Base-by-base conservation (phyloP, 2,797 vertebrate species). In the Schizopygopsis pylzovi region DNA sequence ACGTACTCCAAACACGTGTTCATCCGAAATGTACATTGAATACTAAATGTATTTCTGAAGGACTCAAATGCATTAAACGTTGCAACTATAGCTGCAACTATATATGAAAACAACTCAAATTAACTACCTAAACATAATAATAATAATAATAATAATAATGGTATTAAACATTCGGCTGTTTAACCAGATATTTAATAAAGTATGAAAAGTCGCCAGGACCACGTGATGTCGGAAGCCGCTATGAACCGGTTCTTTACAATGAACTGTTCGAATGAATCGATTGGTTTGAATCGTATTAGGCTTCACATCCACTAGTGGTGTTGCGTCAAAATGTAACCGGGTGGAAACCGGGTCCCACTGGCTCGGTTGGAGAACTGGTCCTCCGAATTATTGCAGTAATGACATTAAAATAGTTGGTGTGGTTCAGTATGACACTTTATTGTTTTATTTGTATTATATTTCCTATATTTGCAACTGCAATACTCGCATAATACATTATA, bases 271-370 rank as follows among this genome's bases (percentile, higher is more conserved):
- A 81, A 52, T 2, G 61, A 81, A 68, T 52, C 63, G 45, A 37
- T 49, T 67, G 25, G 1, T 1, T 1, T 0, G 12, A 43, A 43
- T 45, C 4, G 12, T 25, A 7, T 45, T 22, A 33, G 71, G 28
- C 73, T 54, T 56, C 49, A 54, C 4, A 15, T 6, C n/a, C 22
- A 59, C 4, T 15, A 15, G 1, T 20, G 43, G 92, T 90, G 92
- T 85, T 52, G 86, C 94, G 65, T 5, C 33, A 1, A 92, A 91
- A n/a, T 75, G n/a, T 20, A 78, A 45, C 79, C 93, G 94, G 56
- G 25, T 82, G 6, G 0, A 33, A 80, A 65, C 49, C 56, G 41
- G 86, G 72, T 56, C 79, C 81, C 79, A 16, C 33, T 15, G 87
- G 87, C 20, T 18, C 79, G 61, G 63, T 45, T 77, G 87, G 87